Evolutionary conservation across 2,888 invertebrate species (phyloP), one percentile per base, ranked within the genome.

Genomic region (Subacronicta megacephala): DNA sequence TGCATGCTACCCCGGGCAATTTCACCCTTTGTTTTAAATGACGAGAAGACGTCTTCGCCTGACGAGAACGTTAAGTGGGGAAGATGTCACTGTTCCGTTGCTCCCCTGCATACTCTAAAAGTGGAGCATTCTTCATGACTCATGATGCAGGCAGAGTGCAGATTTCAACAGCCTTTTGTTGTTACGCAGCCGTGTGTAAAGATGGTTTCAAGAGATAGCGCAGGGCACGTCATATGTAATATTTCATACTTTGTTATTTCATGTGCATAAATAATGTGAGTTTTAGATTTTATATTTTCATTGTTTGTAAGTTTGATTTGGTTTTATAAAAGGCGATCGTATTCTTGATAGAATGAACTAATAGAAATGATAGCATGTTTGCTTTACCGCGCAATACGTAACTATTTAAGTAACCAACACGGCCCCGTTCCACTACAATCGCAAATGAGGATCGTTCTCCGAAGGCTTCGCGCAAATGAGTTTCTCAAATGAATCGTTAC

Each of bases 401-500:
- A 73, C 69, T 72, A 61, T 69, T 69, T 75, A 75, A 80, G 73
- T 74, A 74, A 66, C 68, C 65, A 73, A 68, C 60, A 67, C 71
- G 77, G 69, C 73, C 73, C 75, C 73, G 79, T 74, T 77, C 77
- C 79, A 82, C 83, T 85, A 82, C 83, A 83, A 83, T 89, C 87
- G 90, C 88, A 90, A 90, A 90, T 89, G 88, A 90, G 88, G 81
- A 85, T 83, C 87, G 84, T 84, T 84, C 88, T 87, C 85, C 67
- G 74, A 87, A 82, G 89, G 85, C 82, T 81, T 74, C 83, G 80
- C 63, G 85, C 88, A 90, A 90, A 90, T 90, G 90, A 90, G 90
- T 88, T 90, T 86, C 89, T 89, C 88, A 89, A 90, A 90, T 91
- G 90, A 90, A 90, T 89, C 90, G 88, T 89, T 89, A 88, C 88